A percentile compares a stretch with the other conserved stretches of the same genome.
Conservation (phyloP, 2,113 vertebrate species). For the Lampris incognitus region DNA sequence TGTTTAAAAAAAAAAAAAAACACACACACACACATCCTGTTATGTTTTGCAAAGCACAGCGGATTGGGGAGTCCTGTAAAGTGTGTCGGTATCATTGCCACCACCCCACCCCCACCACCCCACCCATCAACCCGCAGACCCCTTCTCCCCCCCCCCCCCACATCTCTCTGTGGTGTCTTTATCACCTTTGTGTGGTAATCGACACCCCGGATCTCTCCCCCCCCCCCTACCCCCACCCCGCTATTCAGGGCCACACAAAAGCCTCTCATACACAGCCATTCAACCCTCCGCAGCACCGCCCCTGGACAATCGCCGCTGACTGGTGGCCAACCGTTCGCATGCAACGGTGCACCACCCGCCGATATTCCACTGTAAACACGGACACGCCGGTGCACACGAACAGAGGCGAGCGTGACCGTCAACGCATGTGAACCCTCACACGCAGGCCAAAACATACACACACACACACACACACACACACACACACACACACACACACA, state of each 20-base stretch:
- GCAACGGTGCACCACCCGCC: slow-evolving; percentile 55
- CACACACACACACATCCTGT: too few relatives aligned
- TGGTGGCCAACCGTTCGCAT: slow-evolving; percentile 48
- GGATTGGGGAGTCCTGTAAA: too few relatives aligned
- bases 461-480: slow-evolving; percentile 30
- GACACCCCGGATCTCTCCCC: slow-evolving; percentile 27
- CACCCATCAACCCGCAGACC: too few relatives aligned
- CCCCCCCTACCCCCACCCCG: neutral
- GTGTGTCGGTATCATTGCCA: too few relatives aligned
- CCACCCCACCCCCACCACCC: too few relatives aligned
- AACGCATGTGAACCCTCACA: too few relatives aligned
- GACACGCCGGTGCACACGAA: neutral
- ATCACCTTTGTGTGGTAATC: slow-evolving; percentile 40
- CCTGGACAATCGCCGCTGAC: slow-evolving; percentile 56
- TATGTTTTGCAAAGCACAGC: too few relatives aligned
- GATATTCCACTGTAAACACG: slow-evolving; percentile 32
- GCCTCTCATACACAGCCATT: slow-evolving; percentile 55
- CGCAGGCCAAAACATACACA: too few relatives aligned
- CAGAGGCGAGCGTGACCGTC: neutral
- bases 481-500: slow-evolving; percentile 1
- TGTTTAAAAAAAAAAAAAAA: too few relatives aligned
- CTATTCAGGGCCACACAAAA: slow-evolving; percentile 66
- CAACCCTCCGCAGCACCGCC: slow-evolving; percentile 41
- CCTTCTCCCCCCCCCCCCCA: neutral
- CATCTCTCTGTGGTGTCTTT: slow-evolving; percentile 13